Base-by-base conservation (phyloP, 2,797 vertebrate genomes). In the Tachyglossus aculeatus region DNA sequence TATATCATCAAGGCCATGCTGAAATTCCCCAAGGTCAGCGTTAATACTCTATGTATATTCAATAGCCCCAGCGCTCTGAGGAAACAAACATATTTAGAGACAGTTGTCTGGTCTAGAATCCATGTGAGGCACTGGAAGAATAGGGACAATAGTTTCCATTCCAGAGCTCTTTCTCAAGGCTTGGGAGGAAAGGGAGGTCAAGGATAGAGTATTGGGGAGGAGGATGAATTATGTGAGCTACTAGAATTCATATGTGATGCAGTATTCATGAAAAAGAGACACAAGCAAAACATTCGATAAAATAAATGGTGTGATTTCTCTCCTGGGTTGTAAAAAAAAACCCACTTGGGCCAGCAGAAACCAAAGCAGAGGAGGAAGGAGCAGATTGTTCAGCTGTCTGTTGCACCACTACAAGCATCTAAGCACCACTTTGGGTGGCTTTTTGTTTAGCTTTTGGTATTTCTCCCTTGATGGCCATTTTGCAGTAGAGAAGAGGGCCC, bases 1-100 rank as follows among this genome's bases (percentile, higher is more conserved):
- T 93, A 88, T 57, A 60, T 91, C 86, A 90, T 92, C 91, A 90
- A 90, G 91, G 92, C 93, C 78, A 86, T 40, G 90, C 48, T 65
- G 64, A 60, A 80, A 81, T 81, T 85, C 78, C 78, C 83, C 50
- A 2, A 0, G 13, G 67, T 80, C 78, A 81, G 79, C 53, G 4
- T 29, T 71, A 81, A 85, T 65, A 68, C 71, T 78, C 66, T 69
- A 14, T 80, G 56, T 69, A 83, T 77, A 86, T 86, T 85, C 75
- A 80, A 38, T 64, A 85, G 70, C 81, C 72, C 48, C 1, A 0
- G 75, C 70, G 64, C 75, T 67, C 61, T 47, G 62, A 55, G 74
- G 71, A 73, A 77, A 75, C 61, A 84, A 72, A 82, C 56, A 73
- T 0, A 0, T 65, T 75, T 54, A 45, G 68, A 68, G 74, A 58